Base-by-base conservation (phyloP, 2,888 invertebrate species). In the Scaptomyza tumidula region DNA sequence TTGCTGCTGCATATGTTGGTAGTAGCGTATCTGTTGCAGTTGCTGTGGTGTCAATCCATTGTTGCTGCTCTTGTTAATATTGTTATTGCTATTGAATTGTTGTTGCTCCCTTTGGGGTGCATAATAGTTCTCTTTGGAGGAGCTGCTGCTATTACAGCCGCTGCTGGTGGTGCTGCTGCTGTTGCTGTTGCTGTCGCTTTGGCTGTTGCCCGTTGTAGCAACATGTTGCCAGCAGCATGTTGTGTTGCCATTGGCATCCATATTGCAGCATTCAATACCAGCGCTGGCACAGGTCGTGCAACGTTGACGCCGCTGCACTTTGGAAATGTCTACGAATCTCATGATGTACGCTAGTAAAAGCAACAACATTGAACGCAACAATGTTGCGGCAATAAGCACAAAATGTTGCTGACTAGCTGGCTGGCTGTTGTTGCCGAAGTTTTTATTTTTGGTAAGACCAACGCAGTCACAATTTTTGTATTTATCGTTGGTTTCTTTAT, bases 21-120 rank as follows among this genome's bases (percentile, higher is more conserved):
- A 92, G 56, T 91, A 91, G 63, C 93, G 92, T 54, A 94, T 90
- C 86, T 94, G 89, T 72, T 91, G 94, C 78, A 94, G 93, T 86
- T 95, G 95, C 82, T 95, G 95, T 83, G 96, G 57, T 7, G 75
- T 84, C 24, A 81, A 48, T 0, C 78, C 44, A 53, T 24, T 53
- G 52, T 39, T 71, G 49, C 6, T 71, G 33, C 68, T 63, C 68
- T 9, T 64, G 55, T 0, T 75, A 29, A 7, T 29, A 6, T 29
- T 46, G 49, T 6, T 71, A 33, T 69, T 65, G 68, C 6, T 64
- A 54, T 0, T 75, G 79, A 87, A 78, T 57, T 88, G 82, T 46
- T 79, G 58, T 31, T 58, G 80, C 6, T 87, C 74, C 27, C 76
- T 76, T 49, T 78, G 77, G 9, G 81, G 80, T 33, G 71, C 73